Base-by-base conservation (phyloP, 1,140 invertebrate genomes). In the Samia ricini region DNA sequence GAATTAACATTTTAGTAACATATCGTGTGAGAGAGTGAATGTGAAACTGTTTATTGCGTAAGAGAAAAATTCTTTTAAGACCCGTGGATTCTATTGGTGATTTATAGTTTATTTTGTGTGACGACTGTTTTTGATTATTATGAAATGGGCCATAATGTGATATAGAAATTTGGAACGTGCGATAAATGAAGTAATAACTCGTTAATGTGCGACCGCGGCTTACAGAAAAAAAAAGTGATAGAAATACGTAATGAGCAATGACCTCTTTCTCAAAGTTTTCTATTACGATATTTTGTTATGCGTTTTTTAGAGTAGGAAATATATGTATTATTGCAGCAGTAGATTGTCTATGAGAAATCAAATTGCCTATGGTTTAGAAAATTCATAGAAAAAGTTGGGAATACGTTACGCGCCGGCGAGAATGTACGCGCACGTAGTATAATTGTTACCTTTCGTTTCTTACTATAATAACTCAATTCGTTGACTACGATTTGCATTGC, bases 31-130 rank as follows among this genome's bases (percentile, higher is more conserved):
- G 81, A 80, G 76, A 87, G 84, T 87, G 83, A 86, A 84, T 79
- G 83, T 86, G 81, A 86, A 84, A 84, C 70, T 69, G 68, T 74
- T 63, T 75, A 71, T 89, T 89, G 76, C 81, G 77, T 80, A 89
- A 88, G 66, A 52, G 58, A 58, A 76, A 75, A 42, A 76, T 79
- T 64, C 67, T 66, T 42, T 79, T 61, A 60, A 65, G 66, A 64
- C 74, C 74, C 63, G 74, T 72, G 75, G 67, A 71, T 76, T 73
- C 61, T 69, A 65, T 22, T 36, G 59, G 42, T 66, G 33, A 61
- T 26, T 69, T 55, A 57, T 66, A 51, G 10, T 23, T 21, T 55
- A 23, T 4, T 10, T n/a, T 3, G 23, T 12, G n/a, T 22, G 21
- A 49, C 48, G 33, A 15, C 33, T 12, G 33, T 42, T 42, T 42